Evolutionary conservation across 2,113 vertebrate genomes (phyloP).

Genomic region (Eretmochelys imbricata): DNA sequence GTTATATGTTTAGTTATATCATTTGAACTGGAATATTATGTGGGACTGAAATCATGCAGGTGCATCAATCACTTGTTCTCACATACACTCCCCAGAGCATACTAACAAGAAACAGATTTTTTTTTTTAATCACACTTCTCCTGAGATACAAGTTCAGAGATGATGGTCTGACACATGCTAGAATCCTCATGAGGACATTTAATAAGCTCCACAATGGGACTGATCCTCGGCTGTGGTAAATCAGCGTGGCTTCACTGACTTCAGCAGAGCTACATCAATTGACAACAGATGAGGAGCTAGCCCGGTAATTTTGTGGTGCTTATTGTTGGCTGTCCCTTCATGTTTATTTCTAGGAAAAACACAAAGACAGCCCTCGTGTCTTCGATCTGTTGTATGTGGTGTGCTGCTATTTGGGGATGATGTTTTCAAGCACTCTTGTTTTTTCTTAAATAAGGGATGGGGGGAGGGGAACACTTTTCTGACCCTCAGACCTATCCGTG

Average conservation of each 20-base stretch:
- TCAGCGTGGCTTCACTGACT: background rate
- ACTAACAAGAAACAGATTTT: constrained; percentile 15
- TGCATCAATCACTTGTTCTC: background rate
- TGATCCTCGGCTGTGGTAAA: background rate
- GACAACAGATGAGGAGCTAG: constrained; percentile 34
- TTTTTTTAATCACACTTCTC: constrained; percentile 8
- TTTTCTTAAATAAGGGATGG: constrained; percentile 33
- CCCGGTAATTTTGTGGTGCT: constrained; percentile 37
- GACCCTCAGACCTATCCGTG: constrained; percentile 57
- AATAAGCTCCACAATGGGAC: background rate
- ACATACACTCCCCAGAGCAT: background rate
- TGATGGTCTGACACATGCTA: background rate
- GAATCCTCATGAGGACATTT: background rate
- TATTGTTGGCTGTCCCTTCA: constrained; percentile 15
- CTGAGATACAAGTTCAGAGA: constrained; percentile 29
- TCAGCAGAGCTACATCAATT: background rate
- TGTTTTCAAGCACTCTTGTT: constrained; percentile 46
- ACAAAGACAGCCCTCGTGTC: constrained; percentile 44
- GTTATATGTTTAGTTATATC: constrained; percentile 51
- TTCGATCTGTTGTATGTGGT: constrained; percentile 39
- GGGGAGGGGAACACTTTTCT: constrained; percentile 56
- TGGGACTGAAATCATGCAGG: constrained; percentile 46
- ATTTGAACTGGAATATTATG: constrained; percentile 37
- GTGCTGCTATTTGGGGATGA: background rate
- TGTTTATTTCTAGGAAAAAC: constrained; percentile 49